Evolutionary conservation across 2,113 vertebrate species (phyloP), one percentile per base, ranked within the genome.

Genomic region (Heloderma charlesbogerti): DNA sequence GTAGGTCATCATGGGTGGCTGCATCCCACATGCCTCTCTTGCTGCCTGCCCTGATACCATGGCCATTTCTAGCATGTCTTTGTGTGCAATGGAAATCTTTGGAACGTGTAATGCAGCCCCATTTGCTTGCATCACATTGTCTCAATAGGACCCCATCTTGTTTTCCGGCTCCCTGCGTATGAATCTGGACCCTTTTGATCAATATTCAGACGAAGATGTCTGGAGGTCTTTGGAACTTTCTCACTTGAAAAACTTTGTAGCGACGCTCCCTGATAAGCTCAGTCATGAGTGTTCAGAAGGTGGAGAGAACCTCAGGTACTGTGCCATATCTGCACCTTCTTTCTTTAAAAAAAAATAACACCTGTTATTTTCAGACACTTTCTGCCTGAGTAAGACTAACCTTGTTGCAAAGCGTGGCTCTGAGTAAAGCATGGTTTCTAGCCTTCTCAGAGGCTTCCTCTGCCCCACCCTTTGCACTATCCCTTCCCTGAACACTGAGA

Each of bases 81-180:
- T 51, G n/a, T n/a, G n/a, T n/a, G 3, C 77, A 20, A 6, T 20
- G 15, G 3, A 15, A 80, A 80, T 80, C 48, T 80, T 29, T 13
- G 43, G 31, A 15, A 27, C 31, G 22, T 12, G 20, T 40, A 8
- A 10, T 84, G 3, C 78, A 13, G 82, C 48, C 37, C 7, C 1
- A 22, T 0, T 29, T 74, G 29, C 0, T 1, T 2, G 43, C 0
- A n/a, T 25, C 45, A 0, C 12, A 0, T 1, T 51, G 77, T 43
- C 87, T 12, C 34, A 0, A 4, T 79, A 99, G 99, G 99, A 99
- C 93, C 99, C 99, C 0, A 63, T 99, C 40, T 90, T 99, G 94
- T 99, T 99, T 92, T 99, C 99, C 25, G 99, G 99, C 57, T 97
- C 99, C 86, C 96, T 99, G 88, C 98, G 98, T 78, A 99, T 99